phyloP scores from a whole-genome alignment of 1,140 invertebrate genomes.

The Cryptotermes secundus region DNA sequence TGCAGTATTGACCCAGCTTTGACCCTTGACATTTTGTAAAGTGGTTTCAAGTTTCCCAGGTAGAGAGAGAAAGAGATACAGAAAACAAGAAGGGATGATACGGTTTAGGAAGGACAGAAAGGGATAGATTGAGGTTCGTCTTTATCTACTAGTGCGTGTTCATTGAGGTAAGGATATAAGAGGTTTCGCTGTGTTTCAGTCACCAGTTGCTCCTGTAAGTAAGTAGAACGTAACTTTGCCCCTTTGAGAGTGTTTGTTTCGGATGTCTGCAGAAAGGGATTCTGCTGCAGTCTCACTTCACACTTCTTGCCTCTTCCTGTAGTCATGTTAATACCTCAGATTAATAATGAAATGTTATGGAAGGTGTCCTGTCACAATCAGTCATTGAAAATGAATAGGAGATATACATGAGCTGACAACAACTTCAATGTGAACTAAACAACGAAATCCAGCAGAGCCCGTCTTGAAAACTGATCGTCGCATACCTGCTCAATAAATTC shows the following conservation, averaged over 20 bases:
- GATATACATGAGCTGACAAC: no score
- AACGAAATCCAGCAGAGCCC: no score
- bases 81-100: background rate
- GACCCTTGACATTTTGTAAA: conserved; percentile 16
- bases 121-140: background rate
- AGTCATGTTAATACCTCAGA: no score
- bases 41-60: background rate
- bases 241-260: background rate
- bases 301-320: no score
- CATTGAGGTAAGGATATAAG: background rate
- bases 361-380: no score
- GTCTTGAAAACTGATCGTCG: no score
- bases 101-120: background rate
- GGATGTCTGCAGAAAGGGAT: no score
- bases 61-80: background rate
- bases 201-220: background rate
- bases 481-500: no score
- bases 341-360: no score
- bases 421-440: no score
- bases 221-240: background rate
- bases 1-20: background rate
- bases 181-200: background rate
- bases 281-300: no score
- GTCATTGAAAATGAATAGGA: no score
- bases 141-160: background rate